These are phyloP conservation scores for Calephelis virginiensis DNA, from an alignment of 1,140 invertebrate genomes.

Conservation along the genomic window DNA sequence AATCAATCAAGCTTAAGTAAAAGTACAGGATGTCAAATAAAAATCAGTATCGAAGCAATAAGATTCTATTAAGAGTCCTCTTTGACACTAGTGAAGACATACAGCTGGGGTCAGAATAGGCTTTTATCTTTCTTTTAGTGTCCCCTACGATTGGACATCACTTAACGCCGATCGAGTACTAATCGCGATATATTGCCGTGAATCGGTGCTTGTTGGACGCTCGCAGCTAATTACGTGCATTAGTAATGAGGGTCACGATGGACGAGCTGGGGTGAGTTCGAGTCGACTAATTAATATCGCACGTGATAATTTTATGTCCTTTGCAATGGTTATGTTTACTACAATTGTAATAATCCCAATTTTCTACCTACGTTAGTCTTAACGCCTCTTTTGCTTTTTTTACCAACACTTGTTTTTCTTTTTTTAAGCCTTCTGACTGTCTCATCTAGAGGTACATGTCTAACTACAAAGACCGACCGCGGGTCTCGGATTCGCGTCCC, in stretches of 20 bases:
- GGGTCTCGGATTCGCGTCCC: no score
- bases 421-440: no score
- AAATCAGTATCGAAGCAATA: slow-evolving; percentile 17
- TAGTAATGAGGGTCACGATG: slow-evolving; percentile 55
- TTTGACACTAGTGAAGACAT: slow-evolving; percentile 70
- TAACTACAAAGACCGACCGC: no score
- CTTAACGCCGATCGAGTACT: slow-evolving; percentile 64
- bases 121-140: slow-evolving; percentile 42
- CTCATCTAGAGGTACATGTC: no score
- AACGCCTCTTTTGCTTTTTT: no score
- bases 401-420: no score
- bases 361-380: no score
- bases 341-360: no score
- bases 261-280: slow-evolving; percentile 8
- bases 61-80: slow-evolving; percentile 28
- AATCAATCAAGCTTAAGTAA: slow-evolving; percentile 4
- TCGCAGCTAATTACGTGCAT: slow-evolving; percentile 67
- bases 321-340: not conserved
- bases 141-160: slow-evolving; percentile 43
- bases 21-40: not conserved
- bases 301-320: slow-evolving; percentile 34
- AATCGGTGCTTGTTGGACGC: slow-evolving; percentile 51
- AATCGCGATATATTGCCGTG: slow-evolving; percentile 70
- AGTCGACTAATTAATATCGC: slow-evolving; percentile 47
- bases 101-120: slow-evolving; percentile 43